A percentile compares a stretch with the other conserved stretches of the same genome.
These are phyloP conservation scores for Hanleya hanleyi DNA, from an alignment of 2,888 invertebrate genomes.

Conservation along the genomic window DNA sequence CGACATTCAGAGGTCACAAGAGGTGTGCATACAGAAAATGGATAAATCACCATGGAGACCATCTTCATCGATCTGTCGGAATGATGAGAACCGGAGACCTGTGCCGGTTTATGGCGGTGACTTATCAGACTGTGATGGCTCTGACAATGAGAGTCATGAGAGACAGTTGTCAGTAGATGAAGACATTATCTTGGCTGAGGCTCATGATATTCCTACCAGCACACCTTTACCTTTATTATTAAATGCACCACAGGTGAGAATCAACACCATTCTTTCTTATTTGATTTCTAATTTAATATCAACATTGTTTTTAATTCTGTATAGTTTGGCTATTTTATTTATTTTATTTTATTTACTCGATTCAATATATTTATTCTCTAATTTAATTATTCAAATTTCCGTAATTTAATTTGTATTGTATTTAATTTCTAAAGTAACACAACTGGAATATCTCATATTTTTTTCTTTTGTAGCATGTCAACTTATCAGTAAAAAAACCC, in stretches of 20 bases:
- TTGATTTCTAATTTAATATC: too few species aligned
- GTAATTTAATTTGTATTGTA: too few species aligned
- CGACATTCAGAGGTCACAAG: conserved; percentile 48
- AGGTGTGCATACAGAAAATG: conserved; percentile 5
- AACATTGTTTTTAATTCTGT: too few species aligned
- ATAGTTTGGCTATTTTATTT: too few species aligned
- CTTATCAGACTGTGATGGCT: conserved; percentile 28
- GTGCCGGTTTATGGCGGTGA: conserved; percentile 2
- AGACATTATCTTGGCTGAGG: conserved; percentile 36
- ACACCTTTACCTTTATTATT: conserved; percentile 56
- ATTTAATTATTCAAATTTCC: too few species aligned
- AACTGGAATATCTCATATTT: too few species aligned
- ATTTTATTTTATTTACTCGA: too few species aligned
- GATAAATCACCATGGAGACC: conserved; percentile 27
- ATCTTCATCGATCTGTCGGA: conserved; percentile 14
- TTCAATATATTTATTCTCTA: too few species aligned
- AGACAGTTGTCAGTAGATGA: conserved; percentile 50
- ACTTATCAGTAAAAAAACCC: not conserved
- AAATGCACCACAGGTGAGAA: conserved; percentile 54
- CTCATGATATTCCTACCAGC: conserved; percentile 44
- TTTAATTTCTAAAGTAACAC: too few species aligned
- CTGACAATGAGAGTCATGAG: conserved; percentile 46
- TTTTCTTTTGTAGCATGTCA: too few species aligned
- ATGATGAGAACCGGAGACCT: not conserved
- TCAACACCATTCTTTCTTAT: too few species aligned